A percentile compares a stretch with the other conserved stretches of the same genome.
These are phyloP conservation scores for Motacilla tschutschensis DNA, from an alignment of 2,113 vertebrate genomes.

Conservation along the genomic window DNA sequence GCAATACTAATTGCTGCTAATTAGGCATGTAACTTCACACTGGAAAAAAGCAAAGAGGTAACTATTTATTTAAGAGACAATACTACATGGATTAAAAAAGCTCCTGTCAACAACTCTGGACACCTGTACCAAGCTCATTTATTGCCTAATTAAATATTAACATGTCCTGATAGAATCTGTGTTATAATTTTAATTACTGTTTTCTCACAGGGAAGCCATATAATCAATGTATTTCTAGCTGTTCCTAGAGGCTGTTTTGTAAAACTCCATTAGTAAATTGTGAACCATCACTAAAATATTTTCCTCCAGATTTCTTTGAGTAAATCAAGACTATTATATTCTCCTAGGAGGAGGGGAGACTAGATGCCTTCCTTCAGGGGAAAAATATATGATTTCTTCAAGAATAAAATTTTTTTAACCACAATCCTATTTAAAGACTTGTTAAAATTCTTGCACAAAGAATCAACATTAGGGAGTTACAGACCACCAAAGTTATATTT, in stretches of 20 bases:
- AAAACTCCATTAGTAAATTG: constrained; percentile 41
- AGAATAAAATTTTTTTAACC: neutral
- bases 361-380: neutral
- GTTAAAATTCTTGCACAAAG: neutral
- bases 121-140: constrained; percentile 41
- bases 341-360: neutral
- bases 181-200: constrained; percentile 63
- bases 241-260: constrained; percentile 50
- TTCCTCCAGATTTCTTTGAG: constrained; percentile 25
- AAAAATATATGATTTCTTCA: neutral
- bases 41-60: constrained; percentile 6
- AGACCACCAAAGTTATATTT: neutral
- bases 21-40: constrained; percentile 10
- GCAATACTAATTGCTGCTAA: neutral
- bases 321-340: constrained; percentile 28
- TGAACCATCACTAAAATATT: constrained; percentile 50
- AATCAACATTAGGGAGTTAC: neutral
- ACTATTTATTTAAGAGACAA: constrained; percentile 48
- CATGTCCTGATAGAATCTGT: constrained; percentile 60
- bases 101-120: constrained; percentile 35
- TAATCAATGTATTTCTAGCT: constrained; percentile 60
- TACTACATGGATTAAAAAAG: constrained; percentile 22
- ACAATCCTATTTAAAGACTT: neutral
- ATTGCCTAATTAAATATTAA: constrained; percentile 67
- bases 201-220: constrained; percentile 60